phyloP scores from a whole-genome alignment of 2,113 vertebrate species.

The Saccopteryx bilineata region DNA sequence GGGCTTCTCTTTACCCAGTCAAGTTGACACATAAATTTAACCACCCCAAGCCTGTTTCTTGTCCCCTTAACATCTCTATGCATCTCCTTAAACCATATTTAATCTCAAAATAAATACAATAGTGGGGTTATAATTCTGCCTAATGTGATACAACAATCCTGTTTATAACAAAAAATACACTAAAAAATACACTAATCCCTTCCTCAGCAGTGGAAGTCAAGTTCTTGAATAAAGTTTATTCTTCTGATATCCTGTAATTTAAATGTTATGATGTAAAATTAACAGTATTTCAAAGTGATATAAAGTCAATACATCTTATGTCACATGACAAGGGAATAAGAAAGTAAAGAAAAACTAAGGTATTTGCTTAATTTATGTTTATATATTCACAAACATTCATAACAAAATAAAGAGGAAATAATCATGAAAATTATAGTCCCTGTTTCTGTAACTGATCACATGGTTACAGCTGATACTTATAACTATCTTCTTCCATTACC shows the following conservation, averaged over 20 bases:
- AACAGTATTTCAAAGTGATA: neutral
- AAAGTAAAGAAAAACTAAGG: neutral
- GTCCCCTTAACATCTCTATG: neutral
- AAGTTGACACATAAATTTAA: slow-evolving; percentile 13
- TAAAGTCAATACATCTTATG: neutral
- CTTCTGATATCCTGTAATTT: neutral
- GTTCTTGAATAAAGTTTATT: neutral
- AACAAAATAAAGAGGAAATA: neutral
- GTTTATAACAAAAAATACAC: neutral
- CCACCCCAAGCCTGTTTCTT: neutral
- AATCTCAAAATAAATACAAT: neutral
- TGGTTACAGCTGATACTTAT: neutral
- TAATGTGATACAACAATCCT: neutral
- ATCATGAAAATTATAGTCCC: neutral
- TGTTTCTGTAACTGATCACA: neutral
- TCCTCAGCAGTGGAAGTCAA: neutral
- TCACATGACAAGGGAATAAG: neutral
- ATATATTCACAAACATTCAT: neutral
- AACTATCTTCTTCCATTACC: neutral
- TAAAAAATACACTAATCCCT: neutral
- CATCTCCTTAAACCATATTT: neutral
- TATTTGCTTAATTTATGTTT: neutral
- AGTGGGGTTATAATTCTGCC: neutral
- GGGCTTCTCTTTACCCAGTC: neutral
- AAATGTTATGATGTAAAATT: neutral